Conservation (phyloP, 2,797 vertebrate genomes). For the Molossus molossus region DNA sequence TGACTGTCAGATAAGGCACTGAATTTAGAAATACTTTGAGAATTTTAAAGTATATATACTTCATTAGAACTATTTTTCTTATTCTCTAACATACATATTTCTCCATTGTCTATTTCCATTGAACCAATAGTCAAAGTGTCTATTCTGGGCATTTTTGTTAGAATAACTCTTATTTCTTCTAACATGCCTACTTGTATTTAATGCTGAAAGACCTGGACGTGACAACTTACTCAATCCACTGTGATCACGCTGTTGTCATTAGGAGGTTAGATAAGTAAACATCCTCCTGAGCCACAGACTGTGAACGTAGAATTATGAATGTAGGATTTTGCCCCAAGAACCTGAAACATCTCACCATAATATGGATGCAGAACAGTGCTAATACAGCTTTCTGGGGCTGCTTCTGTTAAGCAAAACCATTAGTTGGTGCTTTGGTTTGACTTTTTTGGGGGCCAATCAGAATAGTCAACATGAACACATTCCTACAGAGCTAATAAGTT, state of each 20-base stretch:
- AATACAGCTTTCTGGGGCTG: background rate
- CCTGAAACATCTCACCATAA: background rate
- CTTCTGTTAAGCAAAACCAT: background rate
- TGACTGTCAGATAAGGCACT: background rate
- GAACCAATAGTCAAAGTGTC: background rate
- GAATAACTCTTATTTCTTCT: background rate
- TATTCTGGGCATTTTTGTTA: background rate
- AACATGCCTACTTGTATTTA: background rate
- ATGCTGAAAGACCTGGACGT: background rate
- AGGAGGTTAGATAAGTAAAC: background rate
- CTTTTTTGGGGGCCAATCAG: background rate
- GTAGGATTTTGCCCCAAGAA: fast-evolving
- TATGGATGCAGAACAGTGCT: background rate
- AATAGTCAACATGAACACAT: background rate
- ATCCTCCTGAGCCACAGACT: background rate
- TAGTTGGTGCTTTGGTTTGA: background rate
- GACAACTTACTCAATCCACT: background rate
- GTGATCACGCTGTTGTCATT: too few relatives aligned
- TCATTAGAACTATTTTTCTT: background rate
- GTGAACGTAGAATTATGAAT: background rate
- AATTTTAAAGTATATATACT: too few relatives aligned
- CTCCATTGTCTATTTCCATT: background rate
- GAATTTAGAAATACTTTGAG: background rate
- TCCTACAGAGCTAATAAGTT: background rate
- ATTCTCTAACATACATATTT: background rate